Evolutionary conservation across 2,113 vertebrate species (phyloP), one percentile per base, ranked within the genome.

Genomic region (Promerops cafer): DNA sequence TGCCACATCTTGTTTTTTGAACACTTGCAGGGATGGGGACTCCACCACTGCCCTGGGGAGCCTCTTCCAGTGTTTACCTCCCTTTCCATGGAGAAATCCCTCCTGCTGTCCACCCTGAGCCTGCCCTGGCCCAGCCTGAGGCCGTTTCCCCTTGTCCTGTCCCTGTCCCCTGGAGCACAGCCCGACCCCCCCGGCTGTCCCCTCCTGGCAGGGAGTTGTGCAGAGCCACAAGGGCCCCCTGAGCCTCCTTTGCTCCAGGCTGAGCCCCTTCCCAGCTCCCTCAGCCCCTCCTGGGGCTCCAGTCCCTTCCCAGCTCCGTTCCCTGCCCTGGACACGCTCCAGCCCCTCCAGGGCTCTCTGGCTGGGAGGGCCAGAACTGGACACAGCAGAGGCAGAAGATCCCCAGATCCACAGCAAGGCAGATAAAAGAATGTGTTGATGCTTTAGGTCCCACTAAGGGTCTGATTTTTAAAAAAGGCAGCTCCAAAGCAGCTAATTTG

Each of bases 1-100:
- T 10, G 11, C 42, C 50, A 42, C 22, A 40, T 47, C 28, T 13
- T 10, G 30, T 3, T 31, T 22, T 20, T 1, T 37, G 14, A 31
- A 27, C 31, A 19, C 17, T 1, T 50, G 1, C 27, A 65, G 31
- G 30, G 2, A 71, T 49, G 42, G 17, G 13, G 0, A 56, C 20
- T 26, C n/a, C n/a, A 63, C 2, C 10, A 9, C 13, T 13, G 18
- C 65, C 20, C 24, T 47, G 56, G 49, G 13, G 2, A 79, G 75
- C n/a, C 49, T 13, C 16, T 61, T 5, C 33, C 45, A 39, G 23
- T 6, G 27, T 14, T 19, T 45, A 9, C 3, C 7, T 23, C 0
- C 39, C 26, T 52, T 60, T 44, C 14, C 54, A 69, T 5, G 33
- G 0, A 37, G 14, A 52, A 86, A 44, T 35, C 44, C 37, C 39